Conservation (phyloP, 2,888 invertebrate genomes). For the Priapulus caudatus region DNA sequence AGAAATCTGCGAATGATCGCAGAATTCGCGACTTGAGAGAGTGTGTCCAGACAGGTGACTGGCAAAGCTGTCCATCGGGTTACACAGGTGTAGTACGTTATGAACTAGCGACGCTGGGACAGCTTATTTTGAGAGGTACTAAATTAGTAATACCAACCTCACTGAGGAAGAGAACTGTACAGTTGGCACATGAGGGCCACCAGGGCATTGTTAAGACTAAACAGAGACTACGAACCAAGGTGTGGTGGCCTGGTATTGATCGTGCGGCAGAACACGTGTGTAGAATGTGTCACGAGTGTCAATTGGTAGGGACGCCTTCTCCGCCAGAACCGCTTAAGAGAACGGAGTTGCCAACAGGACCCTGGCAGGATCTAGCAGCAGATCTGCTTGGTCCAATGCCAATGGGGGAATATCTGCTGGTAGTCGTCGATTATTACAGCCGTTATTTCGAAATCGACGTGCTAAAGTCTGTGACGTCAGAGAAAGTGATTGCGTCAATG, state of each 20-base stretch:
- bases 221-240: slow-evolving; percentile 18
- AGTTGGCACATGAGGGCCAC: slow-evolving; percentile 21
- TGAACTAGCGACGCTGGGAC: too few relatives aligned
- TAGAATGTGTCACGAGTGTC: slow-evolving; percentile 6
- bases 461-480: slow-evolving; percentile 17
- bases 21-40: too few relatives aligned
- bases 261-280: slow-evolving; percentile 5
- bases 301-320: not conserved
- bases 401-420: slow-evolving; percentile 13
- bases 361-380: slow-evolving; percentile 20
- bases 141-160: too few relatives aligned
- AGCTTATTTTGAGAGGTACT: too few relatives aligned
- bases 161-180: slow-evolving; percentile 14
- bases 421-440: too few relatives aligned
- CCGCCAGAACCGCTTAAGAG: slow-evolving; percentile 15
- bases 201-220: slow-evolving; percentile 21
- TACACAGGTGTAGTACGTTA: too few relatives aligned
- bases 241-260: slow-evolving; percentile 22
- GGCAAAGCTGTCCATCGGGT: too few relatives aligned
- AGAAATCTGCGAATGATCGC: too few relatives aligned
- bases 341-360: slow-evolving; percentile 17
- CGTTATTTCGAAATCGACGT: slow-evolving; percentile 18
- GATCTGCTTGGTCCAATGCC: slow-evolving; percentile 20
- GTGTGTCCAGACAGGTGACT: too few relatives aligned
- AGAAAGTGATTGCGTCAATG: slow-evolving; percentile 15